Evolutionary conservation across 2,888 invertebrate genomes (phyloP).

Genomic region (Chrysina gloriosa): DNA sequence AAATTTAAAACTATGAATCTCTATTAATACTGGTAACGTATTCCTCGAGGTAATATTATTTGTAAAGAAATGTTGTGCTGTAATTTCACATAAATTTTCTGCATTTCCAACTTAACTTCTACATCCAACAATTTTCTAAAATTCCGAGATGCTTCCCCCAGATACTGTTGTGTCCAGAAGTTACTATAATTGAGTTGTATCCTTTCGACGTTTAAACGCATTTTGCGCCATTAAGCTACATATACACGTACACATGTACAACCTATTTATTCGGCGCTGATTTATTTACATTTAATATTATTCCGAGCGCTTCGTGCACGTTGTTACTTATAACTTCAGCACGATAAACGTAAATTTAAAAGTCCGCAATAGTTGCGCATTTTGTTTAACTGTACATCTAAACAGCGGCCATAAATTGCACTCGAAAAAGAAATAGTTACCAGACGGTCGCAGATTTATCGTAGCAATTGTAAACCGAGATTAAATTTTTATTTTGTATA

Average conservation of each 20-base stretch:
- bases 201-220: no score
- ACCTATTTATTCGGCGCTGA: background rate
- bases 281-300: slow-evolving; percentile 12
- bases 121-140: no score
- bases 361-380: slow-evolving; percentile 29
- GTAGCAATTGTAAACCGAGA: slow-evolving; percentile 39
- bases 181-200: no score
- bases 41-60: no score
- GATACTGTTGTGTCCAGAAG: no score
- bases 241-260: background rate
- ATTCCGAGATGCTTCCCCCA: no score
- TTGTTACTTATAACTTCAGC: slow-evolving; percentile 9
- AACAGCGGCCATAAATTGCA: slow-evolving; percentile 39
- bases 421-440: slow-evolving; percentile 35
- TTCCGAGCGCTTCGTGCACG: background rate
- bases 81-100: no score
- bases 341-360: slow-evolving; percentile 29
- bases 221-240: background rate
- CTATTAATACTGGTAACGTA: no score
- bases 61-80: no score
- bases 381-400: slow-evolving; percentile 22
- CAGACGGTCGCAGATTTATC: slow-evolving; percentile 41
- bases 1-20: no score
- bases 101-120: no score
- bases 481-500: slow-evolving; percentile 43